Conservation (phyloP, 2,888 invertebrate species). For the Drosophila sordidula region DNA sequence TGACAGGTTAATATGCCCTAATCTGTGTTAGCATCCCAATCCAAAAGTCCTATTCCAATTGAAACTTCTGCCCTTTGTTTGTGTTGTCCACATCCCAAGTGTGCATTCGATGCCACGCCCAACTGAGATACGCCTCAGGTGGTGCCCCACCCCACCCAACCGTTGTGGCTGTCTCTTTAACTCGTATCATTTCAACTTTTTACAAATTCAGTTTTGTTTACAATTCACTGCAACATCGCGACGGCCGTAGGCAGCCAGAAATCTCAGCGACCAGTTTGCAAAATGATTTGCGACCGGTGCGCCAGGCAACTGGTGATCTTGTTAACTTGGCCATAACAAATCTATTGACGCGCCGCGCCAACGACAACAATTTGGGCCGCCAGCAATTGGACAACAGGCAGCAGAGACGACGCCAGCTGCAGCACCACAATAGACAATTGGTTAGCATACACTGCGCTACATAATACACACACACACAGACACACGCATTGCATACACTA, state of each 20-base stretch:
- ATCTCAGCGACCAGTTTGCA: slow-evolving; percentile 67
- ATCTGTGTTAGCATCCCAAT: slow-evolving; percentile 20
- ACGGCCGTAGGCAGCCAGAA: slow-evolving; percentile 48
- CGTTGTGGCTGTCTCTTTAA: slow-evolving; percentile 16
- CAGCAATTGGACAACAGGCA: slow-evolving; percentile 48
- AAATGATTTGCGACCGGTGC: slow-evolving; percentile 76
- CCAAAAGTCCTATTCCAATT: slow-evolving; percentile 7
- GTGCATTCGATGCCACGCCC: too few relatives aligned
- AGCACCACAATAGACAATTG: slow-evolving; percentile 45
- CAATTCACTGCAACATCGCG: slow-evolving; percentile 73
- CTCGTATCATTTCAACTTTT: slow-evolving; percentile 25
- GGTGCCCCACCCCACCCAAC: not conserved
- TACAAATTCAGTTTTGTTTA: slow-evolving; percentile 75
- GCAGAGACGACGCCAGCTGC: slow-evolving; percentile 51
- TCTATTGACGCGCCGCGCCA: slow-evolving; percentile 60
- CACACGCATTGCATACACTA: slow-evolving; percentile 5
- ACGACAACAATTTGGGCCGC: slow-evolving; percentile 52
- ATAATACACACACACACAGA: slow-evolving; percentile 4
- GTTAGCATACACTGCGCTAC: slow-evolving; percentile 48
- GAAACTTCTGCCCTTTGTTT: slow-evolving; percentile 5
- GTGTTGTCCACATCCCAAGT: slow-evolving; percentile 21
- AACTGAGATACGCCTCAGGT: not conserved
- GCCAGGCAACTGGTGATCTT: slow-evolving; percentile 40
- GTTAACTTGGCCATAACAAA: slow-evolving; percentile 37
- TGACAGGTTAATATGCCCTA: slow-evolving; percentile 62